Percentiles rank a stretch among this genome's conserved stretches.
These are phyloP conservation scores for Noctilio leporinus DNA, from an alignment of 2,113 vertebrate species.

Conservation along the genomic window DNA sequence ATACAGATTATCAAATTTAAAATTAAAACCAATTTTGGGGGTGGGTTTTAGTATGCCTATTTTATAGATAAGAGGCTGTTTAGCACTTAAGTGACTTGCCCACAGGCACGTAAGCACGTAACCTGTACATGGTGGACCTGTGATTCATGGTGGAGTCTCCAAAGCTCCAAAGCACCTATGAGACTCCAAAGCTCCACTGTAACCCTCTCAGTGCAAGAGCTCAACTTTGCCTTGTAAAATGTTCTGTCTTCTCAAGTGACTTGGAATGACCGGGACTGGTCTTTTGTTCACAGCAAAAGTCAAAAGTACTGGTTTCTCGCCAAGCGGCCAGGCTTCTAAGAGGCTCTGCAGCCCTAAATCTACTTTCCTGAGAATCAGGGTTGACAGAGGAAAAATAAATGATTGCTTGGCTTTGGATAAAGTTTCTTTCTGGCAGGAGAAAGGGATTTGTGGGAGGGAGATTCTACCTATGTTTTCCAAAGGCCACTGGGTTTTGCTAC, in stretches of 20 bases:
- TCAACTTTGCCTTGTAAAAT: background rate
- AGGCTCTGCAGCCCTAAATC: background rate
- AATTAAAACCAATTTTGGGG: background rate
- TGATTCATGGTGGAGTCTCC: background rate
- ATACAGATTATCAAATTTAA: background rate
- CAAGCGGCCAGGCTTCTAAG: background rate
- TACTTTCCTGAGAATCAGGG: background rate
- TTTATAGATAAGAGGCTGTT: background rate
- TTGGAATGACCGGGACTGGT: background rate
- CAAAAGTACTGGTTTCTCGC: background rate
- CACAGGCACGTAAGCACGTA: rapidly evolving
- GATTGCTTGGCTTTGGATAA: background rate
- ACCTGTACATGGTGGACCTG: background rate
- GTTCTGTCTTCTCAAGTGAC: background rate
- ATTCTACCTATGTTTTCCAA: background rate
- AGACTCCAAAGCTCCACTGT: background rate
- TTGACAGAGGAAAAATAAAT: background rate
- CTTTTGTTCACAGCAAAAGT: background rate
- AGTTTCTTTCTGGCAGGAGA: background rate
- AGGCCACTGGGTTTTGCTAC: background rate
- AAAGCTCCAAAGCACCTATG: background rate
- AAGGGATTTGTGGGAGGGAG: background rate
- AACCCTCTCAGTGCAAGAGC: background rate
- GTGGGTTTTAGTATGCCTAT: background rate
- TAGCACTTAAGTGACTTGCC: background rate